Conservation (phyloP, 2,888 invertebrate genomes). For the Dolichopus griseipennis region DNA sequence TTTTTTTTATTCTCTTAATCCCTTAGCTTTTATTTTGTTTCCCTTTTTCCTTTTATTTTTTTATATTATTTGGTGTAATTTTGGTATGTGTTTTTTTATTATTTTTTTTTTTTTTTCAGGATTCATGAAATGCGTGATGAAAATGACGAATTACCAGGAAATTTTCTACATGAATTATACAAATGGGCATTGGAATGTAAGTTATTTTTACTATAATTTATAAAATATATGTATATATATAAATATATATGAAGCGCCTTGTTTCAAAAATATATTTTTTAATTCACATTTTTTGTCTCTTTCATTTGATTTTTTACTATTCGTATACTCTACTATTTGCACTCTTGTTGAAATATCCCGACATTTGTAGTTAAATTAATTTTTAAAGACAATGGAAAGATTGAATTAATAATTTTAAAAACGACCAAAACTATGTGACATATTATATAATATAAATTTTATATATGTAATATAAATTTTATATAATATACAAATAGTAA, state of each 20-base stretch:
- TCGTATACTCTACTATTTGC: no score
- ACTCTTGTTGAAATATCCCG: not conserved
- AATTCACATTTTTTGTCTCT: no score
- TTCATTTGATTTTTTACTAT: not conserved
- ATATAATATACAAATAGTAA: no score
- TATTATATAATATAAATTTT: no score
- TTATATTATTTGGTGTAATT: not conserved
- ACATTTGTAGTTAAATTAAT: not conserved
- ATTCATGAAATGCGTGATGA: slow-evolving; percentile 55
- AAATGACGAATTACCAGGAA: slow-evolving; percentile 62
- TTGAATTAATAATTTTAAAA: no score
- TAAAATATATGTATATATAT: no score
- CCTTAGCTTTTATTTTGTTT: not conserved
- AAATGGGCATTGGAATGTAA: slow-evolving; percentile 91
- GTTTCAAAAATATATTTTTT: no score
- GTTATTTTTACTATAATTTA: slow-evolving; percentile 32
- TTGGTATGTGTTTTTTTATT: not conserved
- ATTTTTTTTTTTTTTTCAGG: slow-evolving; percentile 38
- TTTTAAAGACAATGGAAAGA: not conserved
- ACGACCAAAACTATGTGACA: no score
- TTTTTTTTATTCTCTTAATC: not conserved
- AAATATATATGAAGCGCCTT: not conserved
- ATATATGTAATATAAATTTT: no score
- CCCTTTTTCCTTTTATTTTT: not conserved
- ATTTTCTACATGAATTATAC: slow-evolving; percentile 81